Evolutionary conservation across 92 coral and sea anemone genomes (phyloP).

Genomic region (Epizoanthus scotinus): DNA sequence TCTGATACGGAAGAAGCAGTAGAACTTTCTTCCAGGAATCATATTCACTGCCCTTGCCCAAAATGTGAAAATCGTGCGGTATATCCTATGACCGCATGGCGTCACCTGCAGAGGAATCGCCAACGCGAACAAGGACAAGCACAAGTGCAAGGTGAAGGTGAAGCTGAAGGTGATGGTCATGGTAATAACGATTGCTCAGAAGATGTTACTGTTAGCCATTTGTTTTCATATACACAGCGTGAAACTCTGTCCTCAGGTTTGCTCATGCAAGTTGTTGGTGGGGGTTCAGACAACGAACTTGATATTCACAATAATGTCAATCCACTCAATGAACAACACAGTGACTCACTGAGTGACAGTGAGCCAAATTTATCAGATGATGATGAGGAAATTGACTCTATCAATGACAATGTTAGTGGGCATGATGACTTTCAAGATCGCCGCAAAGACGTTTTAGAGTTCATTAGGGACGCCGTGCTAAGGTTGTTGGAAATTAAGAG

Average conservation of each 20-base stretch:
- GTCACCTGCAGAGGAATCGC: no score
- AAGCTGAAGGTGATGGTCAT: no score
- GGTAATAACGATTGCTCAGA: no score
- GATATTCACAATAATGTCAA: no score
- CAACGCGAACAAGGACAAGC: no score
- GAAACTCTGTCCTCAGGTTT: constrained; percentile 30
- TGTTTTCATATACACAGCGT: constrained; percentile 28
- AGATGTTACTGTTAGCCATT: no score
- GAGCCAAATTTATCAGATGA: constrained; percentile 6
- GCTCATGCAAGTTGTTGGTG: constrained; percentile 37
- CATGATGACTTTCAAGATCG: constrained; percentile 24
- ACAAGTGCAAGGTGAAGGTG: no score
- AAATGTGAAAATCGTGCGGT: constrained; percentile 23
- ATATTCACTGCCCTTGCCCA: constrained; percentile 28
- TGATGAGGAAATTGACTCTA: no score
- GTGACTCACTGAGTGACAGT: no score
- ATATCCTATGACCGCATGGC: constrained; percentile 34
- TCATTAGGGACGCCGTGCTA: constrained; percentile 54
- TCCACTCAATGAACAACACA: no score
- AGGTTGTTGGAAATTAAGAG: constrained; percentile 61
- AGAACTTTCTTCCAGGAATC: constrained; percentile 33
- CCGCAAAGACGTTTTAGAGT: constrained; percentile 10
- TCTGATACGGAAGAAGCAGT: constrained; percentile 31
- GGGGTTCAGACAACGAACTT: constrained; percentile 15
- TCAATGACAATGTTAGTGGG: no score